Conservation (phyloP, 2,888 invertebrate genomes). For the Rhynchonema sp. region DNA sequence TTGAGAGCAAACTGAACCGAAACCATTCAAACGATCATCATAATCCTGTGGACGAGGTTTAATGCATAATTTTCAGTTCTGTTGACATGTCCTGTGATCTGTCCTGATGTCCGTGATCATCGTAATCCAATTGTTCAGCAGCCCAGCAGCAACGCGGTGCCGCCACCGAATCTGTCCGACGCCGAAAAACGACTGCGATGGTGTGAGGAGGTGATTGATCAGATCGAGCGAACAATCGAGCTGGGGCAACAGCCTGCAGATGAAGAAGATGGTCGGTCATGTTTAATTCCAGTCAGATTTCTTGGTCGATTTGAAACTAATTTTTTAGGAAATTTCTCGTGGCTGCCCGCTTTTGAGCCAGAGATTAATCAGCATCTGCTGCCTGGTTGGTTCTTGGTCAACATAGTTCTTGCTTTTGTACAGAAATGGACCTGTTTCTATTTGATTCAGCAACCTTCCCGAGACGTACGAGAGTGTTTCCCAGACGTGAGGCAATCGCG, state of each 20-base stretch:
- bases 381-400: no score
- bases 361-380: constrained; percentile 79
- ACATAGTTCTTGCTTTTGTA: no score
- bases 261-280: neutral
- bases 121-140: no score
- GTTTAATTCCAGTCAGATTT: no score
- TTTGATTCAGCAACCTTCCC: constrained; percentile 56
- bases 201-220: neutral
- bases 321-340: constrained; percentile 11
- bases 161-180: neutral
- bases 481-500: constrained; percentile 50
- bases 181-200: neutral
- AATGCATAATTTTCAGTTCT: no score
- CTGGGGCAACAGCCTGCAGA: neutral
- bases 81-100: no score
- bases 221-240: neutral
- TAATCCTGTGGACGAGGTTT: no score
- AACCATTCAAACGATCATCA: no score
- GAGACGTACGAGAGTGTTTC: constrained; percentile 71
- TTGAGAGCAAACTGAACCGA: no score
- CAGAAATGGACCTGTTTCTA: no score
- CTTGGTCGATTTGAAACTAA: neutral
- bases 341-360: constrained; percentile 67
- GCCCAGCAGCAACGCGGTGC: neutral
- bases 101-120: no score